Evolutionary conservation across 2,113 vertebrate genomes (phyloP).

Genomic region (Chaetops frenatus): DNA sequence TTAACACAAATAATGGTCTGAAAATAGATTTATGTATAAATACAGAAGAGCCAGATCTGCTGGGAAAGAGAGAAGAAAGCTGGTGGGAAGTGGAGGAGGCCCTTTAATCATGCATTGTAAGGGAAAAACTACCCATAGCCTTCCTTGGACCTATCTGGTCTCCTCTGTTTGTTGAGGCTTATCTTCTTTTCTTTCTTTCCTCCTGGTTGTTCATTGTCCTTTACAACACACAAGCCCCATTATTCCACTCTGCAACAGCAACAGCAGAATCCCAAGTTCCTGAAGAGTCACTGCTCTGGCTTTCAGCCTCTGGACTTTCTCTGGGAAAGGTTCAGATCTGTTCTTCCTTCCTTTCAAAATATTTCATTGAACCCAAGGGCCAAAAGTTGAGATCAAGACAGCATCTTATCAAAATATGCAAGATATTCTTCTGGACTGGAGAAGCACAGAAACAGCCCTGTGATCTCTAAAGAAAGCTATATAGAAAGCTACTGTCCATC

Average conservation of each 20-base stretch:
- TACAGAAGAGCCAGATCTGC: not conserved
- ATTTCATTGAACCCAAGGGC: not conserved
- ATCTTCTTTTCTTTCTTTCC: not conserved
- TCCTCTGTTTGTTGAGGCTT: not conserved
- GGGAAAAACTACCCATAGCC: not conserved
- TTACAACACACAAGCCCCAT: not conserved
- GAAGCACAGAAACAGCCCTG: not conserved
- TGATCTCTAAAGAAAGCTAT: not conserved
- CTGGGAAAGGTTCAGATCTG: not conserved
- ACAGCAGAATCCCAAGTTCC: not conserved
- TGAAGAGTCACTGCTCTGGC: not conserved
- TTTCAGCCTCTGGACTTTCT: not conserved
- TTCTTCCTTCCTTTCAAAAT: not conserved
- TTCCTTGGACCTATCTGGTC: not conserved
- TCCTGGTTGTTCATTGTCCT: not conserved
- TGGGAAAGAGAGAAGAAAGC: not conserved
- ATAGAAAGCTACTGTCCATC: not conserved
- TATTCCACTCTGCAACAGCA: not conserved
- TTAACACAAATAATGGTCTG: not conserved
- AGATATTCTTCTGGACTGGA: not conserved
- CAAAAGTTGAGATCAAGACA: not conserved
- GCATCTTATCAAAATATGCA: not conserved
- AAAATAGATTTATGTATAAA: not conserved
- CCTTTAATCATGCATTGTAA: not conserved
- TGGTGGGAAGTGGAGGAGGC: not conserved